Conservation (phyloP, 2,888 invertebrate species). For the Chorisops tibialis region DNA sequence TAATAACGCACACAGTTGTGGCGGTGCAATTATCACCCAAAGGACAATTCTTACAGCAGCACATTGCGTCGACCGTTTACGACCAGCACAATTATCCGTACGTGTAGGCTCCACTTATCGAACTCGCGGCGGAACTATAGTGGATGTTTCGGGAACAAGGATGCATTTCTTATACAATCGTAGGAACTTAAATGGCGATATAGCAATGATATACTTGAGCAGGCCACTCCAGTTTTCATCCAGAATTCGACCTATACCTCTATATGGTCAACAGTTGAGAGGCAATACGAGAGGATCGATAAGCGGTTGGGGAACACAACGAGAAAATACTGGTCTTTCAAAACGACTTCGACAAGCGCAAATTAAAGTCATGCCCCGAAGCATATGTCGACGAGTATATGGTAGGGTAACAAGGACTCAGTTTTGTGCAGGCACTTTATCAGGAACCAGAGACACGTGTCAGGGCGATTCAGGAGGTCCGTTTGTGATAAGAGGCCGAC, state of each 20-base stretch:
- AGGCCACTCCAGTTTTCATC: slow-evolving; percentile 48
- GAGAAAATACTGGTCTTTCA: neutral
- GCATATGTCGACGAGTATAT: slow-evolving; percentile 1
- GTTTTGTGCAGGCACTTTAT: slow-evolving; percentile 18
- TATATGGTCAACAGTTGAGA: neutral
- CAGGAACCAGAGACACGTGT: slow-evolving; percentile 6
- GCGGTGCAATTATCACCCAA: slow-evolving; percentile 34
- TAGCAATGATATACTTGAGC: slow-evolving; percentile 54
- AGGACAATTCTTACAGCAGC: slow-evolving; percentile 37
- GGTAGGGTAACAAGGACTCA: neutral
- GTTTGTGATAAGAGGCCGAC: slow-evolving; percentile 38
- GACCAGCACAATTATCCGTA: neutral
- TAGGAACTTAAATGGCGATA: slow-evolving; percentile 50
- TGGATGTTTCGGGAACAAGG: neutral
- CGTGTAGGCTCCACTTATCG: slow-evolving; percentile 1
- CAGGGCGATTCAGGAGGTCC: slow-evolving; percentile 25
- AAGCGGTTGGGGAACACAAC: neutral
- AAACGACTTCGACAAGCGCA: neutral
- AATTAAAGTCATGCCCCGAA: neutral
- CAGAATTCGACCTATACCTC: slow-evolving; percentile 45
- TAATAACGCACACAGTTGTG: slow-evolving; percentile 25
- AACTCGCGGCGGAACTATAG: neutral
- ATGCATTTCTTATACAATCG: neutral
- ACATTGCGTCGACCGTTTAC: slow-evolving; percentile 31
- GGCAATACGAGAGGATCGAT: neutral